Percentiles rank a stretch among this genome's conserved stretches.
Evolutionary conservation across 2,888 invertebrate genomes (phyloP).

Genomic region (Phyllotreta striolata): DNA sequence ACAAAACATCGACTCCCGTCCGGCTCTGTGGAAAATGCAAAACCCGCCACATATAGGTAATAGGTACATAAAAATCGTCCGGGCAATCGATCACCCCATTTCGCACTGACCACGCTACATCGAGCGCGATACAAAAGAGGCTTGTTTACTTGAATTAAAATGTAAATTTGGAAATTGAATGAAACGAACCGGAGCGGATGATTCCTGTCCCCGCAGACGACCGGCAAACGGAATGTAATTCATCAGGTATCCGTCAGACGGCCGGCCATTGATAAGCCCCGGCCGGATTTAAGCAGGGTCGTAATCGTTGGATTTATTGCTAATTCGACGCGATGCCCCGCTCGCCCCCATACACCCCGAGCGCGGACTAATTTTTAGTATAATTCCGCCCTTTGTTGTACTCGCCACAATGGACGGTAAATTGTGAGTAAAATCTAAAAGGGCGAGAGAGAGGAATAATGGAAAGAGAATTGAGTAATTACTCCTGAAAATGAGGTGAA

Average conservation of each 20-base stretch:
- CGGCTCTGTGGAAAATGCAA: slow-evolving; percentile 15
- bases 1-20: too few species aligned
- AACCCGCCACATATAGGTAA: neutral
- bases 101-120: slow-evolving; percentile 21
- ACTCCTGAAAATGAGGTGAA: neutral
- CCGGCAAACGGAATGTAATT: slow-evolving; percentile 43
- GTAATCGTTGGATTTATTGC: slow-evolving; percentile 16
- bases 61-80: slow-evolving; percentile 14
- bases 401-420: slow-evolving; percentile 2
- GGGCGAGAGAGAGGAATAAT: neutral
- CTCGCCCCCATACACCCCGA: too few species aligned
- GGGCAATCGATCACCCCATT: slow-evolving; percentile 28
- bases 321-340: slow-evolving; percentile 8
- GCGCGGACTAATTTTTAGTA: slow-evolving; percentile 10
- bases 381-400: slow-evolving; percentile 4
- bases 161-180: slow-evolving; percentile 39
- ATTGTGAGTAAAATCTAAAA: neutral
- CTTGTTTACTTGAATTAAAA: slow-evolving; percentile 37
- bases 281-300: slow-evolving; percentile 18
- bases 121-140: slow-evolving; percentile 34
- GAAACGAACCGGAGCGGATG: slow-evolving; percentile 31
- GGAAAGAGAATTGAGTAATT: too few species aligned
- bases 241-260: slow-evolving; percentile 42
- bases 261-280: slow-evolving; percentile 23
- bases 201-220: slow-evolving; percentile 31